Evolutionary conservation across 2,888 invertebrate genomes (phyloP), one percentile per base, ranked within the genome.

Genomic region (Sphaeridia pumilis): DNA sequence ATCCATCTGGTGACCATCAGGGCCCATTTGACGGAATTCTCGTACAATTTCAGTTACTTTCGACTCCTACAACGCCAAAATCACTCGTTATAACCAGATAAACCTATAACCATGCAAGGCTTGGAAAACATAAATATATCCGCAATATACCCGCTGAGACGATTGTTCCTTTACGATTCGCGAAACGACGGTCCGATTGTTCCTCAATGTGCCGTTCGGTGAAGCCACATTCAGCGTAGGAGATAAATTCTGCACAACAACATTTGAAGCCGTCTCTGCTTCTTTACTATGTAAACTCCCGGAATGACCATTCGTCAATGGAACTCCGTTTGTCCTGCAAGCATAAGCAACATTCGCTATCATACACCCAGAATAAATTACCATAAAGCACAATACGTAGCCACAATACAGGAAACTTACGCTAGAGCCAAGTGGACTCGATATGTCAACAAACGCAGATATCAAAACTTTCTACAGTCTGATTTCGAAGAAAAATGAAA

Each of bases 111-210:
- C 7, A 12, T 17, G 7, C 41, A 20, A 41, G 41, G 7, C 41
- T 41, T 12, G 12, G 10, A 17, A 41, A 10, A 22, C 31, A 10
- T 10, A 31, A 38, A 7, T 38, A n/a, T n/a, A n/a, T n/a, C n/a
- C n/a, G n/a, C n/a, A n/a, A n/a, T n/a, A n/a, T 14, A 49, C 17
- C 26, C 38, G 27, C 20, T 53, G 26, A 52, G 78, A 79, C 46
- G 63, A 62, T 67, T 80, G 80, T 68, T 81, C 79, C 67, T 80
- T 80, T 67, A 79, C 79, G 55, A 78, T 77, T 58, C 80, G 75
- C 64, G 80, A 77, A 59, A 76, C 73, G 64, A 77, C 70, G 47
- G 66, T 74, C 73, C 45, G 66, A 65, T 26, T 74, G 73, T 57
- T 79, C 78, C 68, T 78, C 77, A 64, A 79, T 74, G 58, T 42